Percentiles rank a stretch among this genome's conserved stretches.
These are phyloP conservation scores for Drosophila jambulina DNA, from an alignment of 1,140 invertebrate genomes.

Conservation along the genomic window DNA sequence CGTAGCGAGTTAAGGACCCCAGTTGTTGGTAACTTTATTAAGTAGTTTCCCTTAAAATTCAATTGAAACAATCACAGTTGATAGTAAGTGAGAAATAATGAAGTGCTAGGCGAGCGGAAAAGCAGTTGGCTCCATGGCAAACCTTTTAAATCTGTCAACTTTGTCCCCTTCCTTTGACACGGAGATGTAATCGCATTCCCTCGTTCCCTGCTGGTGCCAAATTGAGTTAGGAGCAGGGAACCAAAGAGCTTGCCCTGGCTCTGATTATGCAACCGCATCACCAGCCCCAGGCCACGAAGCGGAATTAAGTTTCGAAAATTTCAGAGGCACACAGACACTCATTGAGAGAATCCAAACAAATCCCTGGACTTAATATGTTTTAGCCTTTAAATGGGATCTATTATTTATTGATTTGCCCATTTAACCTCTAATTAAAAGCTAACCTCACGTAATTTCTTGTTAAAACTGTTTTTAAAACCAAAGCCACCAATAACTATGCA, in stretches of 20 bases:
- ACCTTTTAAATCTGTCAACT: neutral
- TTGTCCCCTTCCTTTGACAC: neutral
- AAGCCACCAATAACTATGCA: neutral
- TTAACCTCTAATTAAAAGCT: neutral
- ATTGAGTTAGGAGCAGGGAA: slow-evolving; percentile 20
- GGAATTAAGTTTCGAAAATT: slow-evolving; percentile 13
- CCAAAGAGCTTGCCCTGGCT: slow-evolving; percentile 2
- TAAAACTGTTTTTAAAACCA: neutral
- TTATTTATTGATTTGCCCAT: neutral
- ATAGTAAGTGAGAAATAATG: neutral
- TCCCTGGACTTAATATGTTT: neutral
- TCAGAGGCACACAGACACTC: neutral
- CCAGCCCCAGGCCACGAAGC: neutral
- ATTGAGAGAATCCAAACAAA: neutral
- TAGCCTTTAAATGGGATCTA: neutral
- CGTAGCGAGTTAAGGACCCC: neutral
- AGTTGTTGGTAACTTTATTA: neutral
- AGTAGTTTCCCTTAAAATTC: neutral
- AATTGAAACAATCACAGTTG: neutral
- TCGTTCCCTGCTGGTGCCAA: neutral
- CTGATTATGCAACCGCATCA: slow-evolving; percentile 22
- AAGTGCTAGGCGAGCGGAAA: too few relatives aligned
- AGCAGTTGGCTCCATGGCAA: neutral
- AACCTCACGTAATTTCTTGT: neutral
- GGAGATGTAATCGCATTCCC: neutral